Base-by-base conservation (phyloP, 2,888 invertebrate genomes). In the Bembecia ichneumoniformis region DNA sequence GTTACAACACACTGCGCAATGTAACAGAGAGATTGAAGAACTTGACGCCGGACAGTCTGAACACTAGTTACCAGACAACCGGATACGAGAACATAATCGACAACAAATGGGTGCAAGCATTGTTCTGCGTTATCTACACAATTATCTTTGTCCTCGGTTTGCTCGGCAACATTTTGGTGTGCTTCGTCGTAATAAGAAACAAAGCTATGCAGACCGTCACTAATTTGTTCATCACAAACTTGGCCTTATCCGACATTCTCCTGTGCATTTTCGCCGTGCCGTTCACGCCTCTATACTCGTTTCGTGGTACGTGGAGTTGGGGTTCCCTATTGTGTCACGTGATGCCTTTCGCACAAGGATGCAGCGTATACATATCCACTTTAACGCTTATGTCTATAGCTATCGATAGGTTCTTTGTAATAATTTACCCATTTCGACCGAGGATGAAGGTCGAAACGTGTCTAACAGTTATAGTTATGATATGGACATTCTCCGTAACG, bases 151-250 rank as follows among this genome's bases (percentile, higher is more conserved):
- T 95, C 0, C 87, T 97, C 44, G 99, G 99, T 2, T 88, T 97
- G 1, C 92, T 94, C 60, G 98, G 98, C 0, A 98, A 98, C 77
- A 89, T 93, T 0, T 84, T 99, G 14, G 98, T 99, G 16, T 96
- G 97, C 68, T 98, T 93, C 71, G 97, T 99, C 13, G 98, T 99
- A 4, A 90, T 94, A 35, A 89, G 96, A 34, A 98, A 97, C 80
- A 93, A 93, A 59, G 94, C 95, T 28, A 98, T 99, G 98, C 98
- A 98, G 73, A 97, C 98, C 0, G 98, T 99, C 36, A 99, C 99
- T 3, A 99, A 99, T 76, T 91, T 97, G 48, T 99, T 99, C 83
- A 99, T 99, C 69, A 96, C 96, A 43, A 99, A 99, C 75, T 87
- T 99, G 63, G 99, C 99, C 0, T 87, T 98, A 35, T 96, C 97